Percentiles rank a stretch among this genome's conserved stretches.
These are phyloP conservation scores for Lithophane semibrunnea DNA, from an alignment of 2,888 invertebrate species.

Conservation along the genomic window DNA sequence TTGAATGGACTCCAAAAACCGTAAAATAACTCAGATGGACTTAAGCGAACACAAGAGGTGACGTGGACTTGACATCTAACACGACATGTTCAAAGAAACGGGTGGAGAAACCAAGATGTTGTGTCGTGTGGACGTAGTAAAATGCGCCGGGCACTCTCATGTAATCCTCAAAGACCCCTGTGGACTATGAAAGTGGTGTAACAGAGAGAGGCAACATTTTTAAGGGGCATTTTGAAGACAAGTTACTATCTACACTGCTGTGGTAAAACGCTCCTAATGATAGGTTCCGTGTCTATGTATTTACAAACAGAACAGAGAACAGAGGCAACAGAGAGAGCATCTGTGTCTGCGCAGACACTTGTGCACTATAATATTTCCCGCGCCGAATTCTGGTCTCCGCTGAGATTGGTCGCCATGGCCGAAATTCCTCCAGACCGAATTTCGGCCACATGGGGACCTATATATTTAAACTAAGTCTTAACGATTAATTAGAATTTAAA, in stretches of 20 bases:
- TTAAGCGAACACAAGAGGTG: background rate
- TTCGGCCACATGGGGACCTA: no score
- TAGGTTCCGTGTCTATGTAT: background rate
- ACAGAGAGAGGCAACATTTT: background rate
- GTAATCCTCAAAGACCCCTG: slow-evolving; percentile 24
- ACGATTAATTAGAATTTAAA: background rate
- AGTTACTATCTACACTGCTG: background rate
- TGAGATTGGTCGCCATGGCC: no score
- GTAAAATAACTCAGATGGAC: background rate
- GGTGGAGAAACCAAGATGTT: background rate
- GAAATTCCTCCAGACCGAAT: no score
- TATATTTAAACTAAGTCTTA: background rate
- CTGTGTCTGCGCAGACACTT: no score
- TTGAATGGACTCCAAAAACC: background rate
- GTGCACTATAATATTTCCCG: no score
- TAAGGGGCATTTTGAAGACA: background rate
- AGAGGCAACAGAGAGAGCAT: no score
- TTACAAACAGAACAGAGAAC: no score
- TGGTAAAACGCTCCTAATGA: background rate
- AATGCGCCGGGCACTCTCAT: slow-evolving; percentile 1
- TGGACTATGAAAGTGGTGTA: slow-evolving; percentile 5
- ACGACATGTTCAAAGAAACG: slow-evolving; percentile 31
- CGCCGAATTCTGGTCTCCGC: no score
- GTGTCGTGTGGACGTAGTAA: background rate
- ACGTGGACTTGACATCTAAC: background rate